These are phyloP conservation scores for Hyles euphorbiae DNA, from an alignment of 1,140 invertebrate genomes.

Conservation along the genomic window DNA sequence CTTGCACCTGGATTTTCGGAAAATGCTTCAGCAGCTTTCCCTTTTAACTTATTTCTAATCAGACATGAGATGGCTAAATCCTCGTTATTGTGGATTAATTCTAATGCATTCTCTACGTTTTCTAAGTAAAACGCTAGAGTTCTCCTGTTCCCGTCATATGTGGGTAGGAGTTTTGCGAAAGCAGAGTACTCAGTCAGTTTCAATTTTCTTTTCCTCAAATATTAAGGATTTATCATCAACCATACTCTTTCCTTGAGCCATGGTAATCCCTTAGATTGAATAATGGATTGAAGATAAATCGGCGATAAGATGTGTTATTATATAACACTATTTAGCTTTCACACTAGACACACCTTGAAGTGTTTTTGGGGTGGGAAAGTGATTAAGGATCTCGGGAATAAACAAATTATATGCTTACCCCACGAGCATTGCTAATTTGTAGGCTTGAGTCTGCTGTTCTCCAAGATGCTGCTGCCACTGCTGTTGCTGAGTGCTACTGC, in stretches of 20 bases:
- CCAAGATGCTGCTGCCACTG: not conserved
- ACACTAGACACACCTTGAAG: not conserved
- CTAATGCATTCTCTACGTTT: slow-evolving; percentile 19
- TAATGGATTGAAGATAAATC: slow-evolving; percentile 5
- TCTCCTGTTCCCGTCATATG: slow-evolving; percentile 13
- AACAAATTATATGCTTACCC: slow-evolving; percentile 11
- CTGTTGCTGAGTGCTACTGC: slow-evolving; percentile 2
- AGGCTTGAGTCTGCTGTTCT: not conserved
- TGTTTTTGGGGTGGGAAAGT: not conserved
- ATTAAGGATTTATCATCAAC: slow-evolving; percentile 5
- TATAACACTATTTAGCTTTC: not conserved
- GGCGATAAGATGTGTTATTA: not conserved
- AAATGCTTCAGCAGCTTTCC: slow-evolving; percentile 23
- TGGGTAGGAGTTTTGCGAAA: slow-evolving; percentile 9
- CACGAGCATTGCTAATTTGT: slow-evolving; percentile 11
- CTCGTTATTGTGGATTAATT: slow-evolving; percentile 14
- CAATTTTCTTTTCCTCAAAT: not conserved
- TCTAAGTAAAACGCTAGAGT: slow-evolving; percentile 21
- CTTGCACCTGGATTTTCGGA: slow-evolving; percentile 12
- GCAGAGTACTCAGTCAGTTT: slow-evolving; percentile 8
- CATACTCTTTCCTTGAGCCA: slow-evolving; percentile 4
- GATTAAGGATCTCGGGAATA: slow-evolving; percentile 8
- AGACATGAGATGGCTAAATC: slow-evolving; percentile 14
- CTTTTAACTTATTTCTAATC: slow-evolving; percentile 24
- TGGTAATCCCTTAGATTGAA: slow-evolving; percentile 3